phyloP scores from a whole-genome alignment of 2,888 invertebrate species.

The Molanna angustata region DNA sequence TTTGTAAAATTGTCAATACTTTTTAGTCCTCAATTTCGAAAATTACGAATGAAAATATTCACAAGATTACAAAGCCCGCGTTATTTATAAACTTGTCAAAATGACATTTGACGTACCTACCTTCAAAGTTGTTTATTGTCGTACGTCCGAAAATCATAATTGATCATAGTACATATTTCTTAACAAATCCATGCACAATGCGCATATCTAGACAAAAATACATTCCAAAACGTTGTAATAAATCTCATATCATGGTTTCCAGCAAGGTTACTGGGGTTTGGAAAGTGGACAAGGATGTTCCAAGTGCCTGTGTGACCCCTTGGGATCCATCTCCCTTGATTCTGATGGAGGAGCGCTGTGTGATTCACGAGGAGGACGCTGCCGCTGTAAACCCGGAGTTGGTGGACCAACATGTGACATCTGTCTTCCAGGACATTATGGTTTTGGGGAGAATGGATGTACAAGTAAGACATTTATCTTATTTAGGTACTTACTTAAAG shows the following conservation, averaged over 20 bases:
- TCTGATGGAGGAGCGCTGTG: conserved; percentile 66
- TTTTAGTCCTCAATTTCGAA: too few relatives aligned
- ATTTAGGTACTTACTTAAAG: neutral
- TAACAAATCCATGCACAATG: too few relatives aligned
- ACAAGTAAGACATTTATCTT: conserved; percentile 56
- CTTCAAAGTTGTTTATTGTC: too few relatives aligned
- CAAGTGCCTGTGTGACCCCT: conserved; percentile 76
- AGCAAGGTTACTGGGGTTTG: conserved; percentile 77
- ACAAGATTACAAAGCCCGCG: too few relatives aligned
- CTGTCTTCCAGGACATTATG: conserved; percentile 75
- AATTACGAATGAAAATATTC: too few relatives aligned
- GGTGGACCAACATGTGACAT: conserved; percentile 69
- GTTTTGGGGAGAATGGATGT: conserved; percentile 74
- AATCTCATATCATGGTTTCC: conserved; percentile 23
- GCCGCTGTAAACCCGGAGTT: conserved; percentile 74
- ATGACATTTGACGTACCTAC: too few relatives aligned
- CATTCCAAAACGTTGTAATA: neutral
- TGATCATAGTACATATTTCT: too few relatives aligned
- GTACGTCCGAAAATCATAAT: too few relatives aligned
- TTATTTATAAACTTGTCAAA: too few relatives aligned
- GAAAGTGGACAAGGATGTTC: conserved; percentile 70
- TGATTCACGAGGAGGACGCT: conserved; percentile 72
- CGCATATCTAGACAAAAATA: too few relatives aligned
- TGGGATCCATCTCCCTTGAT: conserved; percentile 71
- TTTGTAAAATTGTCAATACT: too few relatives aligned